These are phyloP conservation scores for Zoroaster sp. DNA, from an alignment of 53 echinoderm and acorn worm genomes.

Conservation along the genomic window DNA sequence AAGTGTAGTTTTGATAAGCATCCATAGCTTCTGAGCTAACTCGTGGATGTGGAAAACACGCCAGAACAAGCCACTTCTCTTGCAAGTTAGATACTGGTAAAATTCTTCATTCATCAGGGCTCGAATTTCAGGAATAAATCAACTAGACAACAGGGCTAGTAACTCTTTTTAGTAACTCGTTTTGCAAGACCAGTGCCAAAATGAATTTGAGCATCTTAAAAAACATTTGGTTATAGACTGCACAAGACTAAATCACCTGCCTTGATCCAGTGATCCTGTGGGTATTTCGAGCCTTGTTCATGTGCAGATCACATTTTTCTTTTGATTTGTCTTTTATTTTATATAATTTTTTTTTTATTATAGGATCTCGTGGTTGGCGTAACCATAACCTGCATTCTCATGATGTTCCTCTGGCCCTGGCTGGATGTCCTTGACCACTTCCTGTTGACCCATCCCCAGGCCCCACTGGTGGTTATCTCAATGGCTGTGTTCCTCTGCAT, in stretches of 20 bases:
- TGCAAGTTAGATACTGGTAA: background rate
- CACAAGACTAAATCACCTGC: too few species aligned
- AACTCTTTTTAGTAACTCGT: too few species aligned
- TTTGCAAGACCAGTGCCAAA: too few species aligned
- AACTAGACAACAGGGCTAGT: too few species aligned
- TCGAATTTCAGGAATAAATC: too few species aligned
- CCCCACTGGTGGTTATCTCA: conserved; percentile 58
- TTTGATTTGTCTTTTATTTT: background rate
- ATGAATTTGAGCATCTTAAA: too few species aligned
- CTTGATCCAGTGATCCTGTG: too few species aligned
- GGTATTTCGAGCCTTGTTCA: too few species aligned
- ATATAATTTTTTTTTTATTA: background rate
- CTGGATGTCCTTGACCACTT: conserved; percentile 71
- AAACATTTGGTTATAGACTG: too few species aligned
- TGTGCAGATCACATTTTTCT: too few species aligned
- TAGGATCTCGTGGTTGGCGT: conserved; percentile 86
- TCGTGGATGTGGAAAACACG: background rate
- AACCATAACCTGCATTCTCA: conserved; percentile 55
- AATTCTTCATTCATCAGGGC: background rate
- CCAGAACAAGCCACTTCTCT: background rate
- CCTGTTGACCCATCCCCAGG: conserved; percentile 70
- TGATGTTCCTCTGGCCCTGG: conserved; percentile 68
- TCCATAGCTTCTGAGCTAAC: conserved; percentile 31
- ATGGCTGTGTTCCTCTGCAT: conserved; percentile 60
- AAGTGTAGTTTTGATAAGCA: background rate